Conservation (phyloP, 2,888 invertebrate genomes). For the Ditula angustiorana region DNA sequence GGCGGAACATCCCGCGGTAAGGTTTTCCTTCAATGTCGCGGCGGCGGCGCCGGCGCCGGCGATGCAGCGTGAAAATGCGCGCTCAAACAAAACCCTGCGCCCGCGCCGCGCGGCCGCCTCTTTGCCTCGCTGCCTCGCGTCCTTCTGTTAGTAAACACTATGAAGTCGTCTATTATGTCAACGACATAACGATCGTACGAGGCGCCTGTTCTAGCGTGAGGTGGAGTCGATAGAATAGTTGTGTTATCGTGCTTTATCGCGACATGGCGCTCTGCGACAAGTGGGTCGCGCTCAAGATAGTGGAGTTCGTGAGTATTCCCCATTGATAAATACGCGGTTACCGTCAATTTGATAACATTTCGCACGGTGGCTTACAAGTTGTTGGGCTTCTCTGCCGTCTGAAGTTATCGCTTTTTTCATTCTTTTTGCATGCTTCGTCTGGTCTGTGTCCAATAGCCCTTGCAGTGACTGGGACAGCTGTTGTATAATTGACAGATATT, state of each 20-base stretch:
- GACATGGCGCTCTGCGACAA: conserved; percentile 81
- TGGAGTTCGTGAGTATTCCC: conserved; percentile 79
- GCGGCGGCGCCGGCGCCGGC: conserved; percentile 51
- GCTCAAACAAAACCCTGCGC: conserved; percentile 67
- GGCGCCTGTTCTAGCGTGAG: conserved; percentile 29
- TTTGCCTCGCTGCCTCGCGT: conserved; percentile 52
- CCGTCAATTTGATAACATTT: neutral
- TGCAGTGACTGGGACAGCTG: too few relatives aligned
- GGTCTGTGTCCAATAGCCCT: too few relatives aligned
- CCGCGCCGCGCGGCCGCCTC: conserved; percentile 65
- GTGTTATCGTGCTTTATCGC: conserved; percentile 48
- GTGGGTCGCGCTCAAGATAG: conserved; percentile 84
- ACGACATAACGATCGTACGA: conserved; percentile 46
- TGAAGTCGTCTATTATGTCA: conserved; percentile 52
- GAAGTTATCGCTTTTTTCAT: too few relatives aligned
- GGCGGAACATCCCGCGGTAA: conserved; percentile 40
- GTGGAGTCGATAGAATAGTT: conserved; percentile 10
- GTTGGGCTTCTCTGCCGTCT: too few relatives aligned
- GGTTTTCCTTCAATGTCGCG: conserved; percentile 68
- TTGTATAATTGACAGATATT: too few relatives aligned
- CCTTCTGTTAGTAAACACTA: conserved; percentile 46
- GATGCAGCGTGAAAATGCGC: conserved; percentile 59
- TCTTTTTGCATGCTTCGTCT: too few relatives aligned
- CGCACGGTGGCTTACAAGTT: neutral
- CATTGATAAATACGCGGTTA: conserved; percentile 22